phyloP scores from a whole-genome alignment of 1,140 invertebrate genomes.

The Hyles vespertilio region DNA sequence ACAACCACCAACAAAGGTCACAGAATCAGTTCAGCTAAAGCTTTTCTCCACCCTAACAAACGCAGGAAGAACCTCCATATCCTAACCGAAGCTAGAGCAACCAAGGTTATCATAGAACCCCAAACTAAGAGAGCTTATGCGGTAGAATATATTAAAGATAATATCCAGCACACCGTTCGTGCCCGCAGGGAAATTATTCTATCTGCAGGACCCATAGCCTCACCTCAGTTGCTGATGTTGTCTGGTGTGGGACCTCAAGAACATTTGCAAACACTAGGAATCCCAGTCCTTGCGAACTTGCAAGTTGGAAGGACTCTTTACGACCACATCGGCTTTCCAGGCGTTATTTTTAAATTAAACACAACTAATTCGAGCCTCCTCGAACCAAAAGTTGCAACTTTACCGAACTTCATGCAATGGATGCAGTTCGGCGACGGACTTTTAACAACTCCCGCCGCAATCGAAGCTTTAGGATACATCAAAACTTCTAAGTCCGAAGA shows the following conservation, averaged over 20 bases:
- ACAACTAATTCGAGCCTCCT: constrained; percentile 68
- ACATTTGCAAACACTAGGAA: constrained; percentile 80
- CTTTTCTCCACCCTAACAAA: constrained; percentile 77
- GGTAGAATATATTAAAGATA: constrained; percentile 78
- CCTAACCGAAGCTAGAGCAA: constrained; percentile 76
- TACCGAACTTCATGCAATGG: constrained; percentile 74
- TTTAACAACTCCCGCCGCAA: constrained; percentile 67
- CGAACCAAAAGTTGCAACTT: constrained; percentile 71
- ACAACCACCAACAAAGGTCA: constrained; percentile 78
- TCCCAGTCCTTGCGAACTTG: constrained; percentile 80
- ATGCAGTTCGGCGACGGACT: constrained; percentile 74
- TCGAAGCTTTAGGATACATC: constrained; percentile 77
- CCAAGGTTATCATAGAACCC: constrained; percentile 79
- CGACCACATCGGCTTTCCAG: constrained; percentile 84
- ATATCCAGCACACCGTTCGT: constrained; percentile 63
- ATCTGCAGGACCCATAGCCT: constrained; percentile 85
- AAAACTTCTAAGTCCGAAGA: constrained; percentile 73
- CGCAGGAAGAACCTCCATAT: constrained; percentile 82
- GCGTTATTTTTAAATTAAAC: constrained; percentile 78
- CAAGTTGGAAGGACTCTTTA: constrained; percentile 83
- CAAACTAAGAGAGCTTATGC: constrained; percentile 79
- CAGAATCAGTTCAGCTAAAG: constrained; percentile 76
- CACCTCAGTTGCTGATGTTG: constrained; percentile 88
- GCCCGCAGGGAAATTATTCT: constrained; percentile 82
- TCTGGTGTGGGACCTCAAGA: constrained; percentile 87